Evolutionary conservation across 2,888 invertebrate species (phyloP), one percentile per base, ranked within the genome.

Genomic region (Eupithecia exiguata): DNA sequence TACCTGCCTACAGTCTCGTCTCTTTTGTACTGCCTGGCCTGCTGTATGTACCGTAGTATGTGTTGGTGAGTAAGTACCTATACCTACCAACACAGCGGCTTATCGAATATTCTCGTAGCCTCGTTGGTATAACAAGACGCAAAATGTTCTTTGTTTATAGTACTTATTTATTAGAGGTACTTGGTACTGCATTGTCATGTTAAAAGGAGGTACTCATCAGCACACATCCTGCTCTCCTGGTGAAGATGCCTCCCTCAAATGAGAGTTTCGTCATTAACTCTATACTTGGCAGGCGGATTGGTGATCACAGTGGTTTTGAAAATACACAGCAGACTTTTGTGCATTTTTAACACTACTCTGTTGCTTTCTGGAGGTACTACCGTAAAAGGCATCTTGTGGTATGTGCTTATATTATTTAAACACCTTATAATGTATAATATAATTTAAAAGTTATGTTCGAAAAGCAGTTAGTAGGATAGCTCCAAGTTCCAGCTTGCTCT

Each of bases 71-170:
- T 58, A 58, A 58, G 58, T 30, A 30, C 30, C 30, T 58, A n/a
- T n/a, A 58, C 10, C 12, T 25, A 25, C 25, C 25, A 58, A 58
- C 25, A 25, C 12, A 25, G 58, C 14, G 25, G 25, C 25, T 14
- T 10, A 58, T 25, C 58, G 58, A 58, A 58, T 58, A 58, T 58
- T 58, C 58, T 58, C 58, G 21, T 58, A 58, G 14, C 58, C 58
- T 25, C 58, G 25, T 12, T 21, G 58, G 58, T 53, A 53, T 21
- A 12, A 53, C 1, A 9, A 53, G 53, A 4, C 53, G 10, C 53
- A 21, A 21, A 21, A 14, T 25, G 58, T 58, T 58, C 21, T 25
- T 58, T 12, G 14, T 25, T 0, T 49, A n/a, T n/a, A 53, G 21
- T n/a, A 49, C 9, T 1, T 7, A n/a, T 0, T 30, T 49, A n/a